These are phyloP conservation scores for Siniperca undulata DNA, from an alignment of 2,797 vertebrate species.

Conservation along the genomic window DNA sequence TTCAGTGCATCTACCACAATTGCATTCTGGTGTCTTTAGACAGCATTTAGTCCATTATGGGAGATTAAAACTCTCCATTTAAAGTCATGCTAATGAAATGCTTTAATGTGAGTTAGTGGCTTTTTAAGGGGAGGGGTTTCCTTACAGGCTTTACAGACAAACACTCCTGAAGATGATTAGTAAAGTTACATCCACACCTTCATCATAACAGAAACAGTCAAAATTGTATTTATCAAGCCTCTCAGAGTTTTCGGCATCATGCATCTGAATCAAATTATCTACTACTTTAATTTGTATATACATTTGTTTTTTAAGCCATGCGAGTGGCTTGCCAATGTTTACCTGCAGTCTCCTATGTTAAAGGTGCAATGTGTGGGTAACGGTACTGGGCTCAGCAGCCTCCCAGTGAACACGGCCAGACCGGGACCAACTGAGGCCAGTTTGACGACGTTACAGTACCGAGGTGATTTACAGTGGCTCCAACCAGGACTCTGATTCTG, in stretches of 20 bases:
- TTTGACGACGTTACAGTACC: too few relatives aligned
- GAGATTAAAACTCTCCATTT: background rate
- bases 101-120: background rate
- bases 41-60: background rate
- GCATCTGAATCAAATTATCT: too few relatives aligned
- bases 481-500: too few relatives aligned
- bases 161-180: background rate
- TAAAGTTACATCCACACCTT: background rate
- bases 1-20: background rate
- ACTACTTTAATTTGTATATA: too few relatives aligned
- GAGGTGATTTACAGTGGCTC: too few relatives aligned
- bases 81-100: slow-evolving; percentile 3
- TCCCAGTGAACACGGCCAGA: too few relatives aligned
- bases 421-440: too few relatives aligned
- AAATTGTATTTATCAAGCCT: background rate
- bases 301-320: background rate
- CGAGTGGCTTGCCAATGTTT: background rate
- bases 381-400: too few relatives aligned
- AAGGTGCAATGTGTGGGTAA: too few relatives aligned
- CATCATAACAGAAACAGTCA: background rate
- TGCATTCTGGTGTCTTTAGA: background rate
- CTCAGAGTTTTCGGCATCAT: too few relatives aligned
- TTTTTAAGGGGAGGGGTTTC: background rate
- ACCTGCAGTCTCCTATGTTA: background rate
- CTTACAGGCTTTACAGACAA: background rate